phyloP scores from a whole-genome alignment of 2,113 vertebrate genomes.

The Coptodon bakossiorum region DNA sequence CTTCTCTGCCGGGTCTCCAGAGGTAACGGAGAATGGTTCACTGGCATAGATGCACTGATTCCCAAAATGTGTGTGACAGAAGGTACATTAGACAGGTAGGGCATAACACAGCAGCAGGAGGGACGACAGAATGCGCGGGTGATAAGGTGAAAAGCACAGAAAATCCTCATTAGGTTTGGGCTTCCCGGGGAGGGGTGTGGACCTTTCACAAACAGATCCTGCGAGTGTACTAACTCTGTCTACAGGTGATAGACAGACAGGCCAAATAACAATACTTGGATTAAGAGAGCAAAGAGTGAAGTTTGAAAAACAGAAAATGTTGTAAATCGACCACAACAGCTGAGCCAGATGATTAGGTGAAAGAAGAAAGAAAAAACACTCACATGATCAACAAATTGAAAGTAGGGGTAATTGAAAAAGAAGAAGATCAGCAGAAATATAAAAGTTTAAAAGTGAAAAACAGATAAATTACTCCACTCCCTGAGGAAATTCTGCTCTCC shows the following conservation, averaged over 20 bases:
- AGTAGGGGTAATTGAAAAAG: neutral
- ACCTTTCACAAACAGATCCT: neutral
- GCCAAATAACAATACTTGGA: neutral
- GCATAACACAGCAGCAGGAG: neutral
- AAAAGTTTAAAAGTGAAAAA: neutral
- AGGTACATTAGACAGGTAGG: neutral
- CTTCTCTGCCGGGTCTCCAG: neutral
- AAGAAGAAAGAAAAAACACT: neutral
- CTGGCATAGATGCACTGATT: neutral
- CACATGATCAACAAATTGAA: neutral
- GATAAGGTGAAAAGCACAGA: conserved; percentile 1
- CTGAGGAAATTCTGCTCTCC: neutral
- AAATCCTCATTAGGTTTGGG: conserved; percentile 50
- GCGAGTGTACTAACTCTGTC: neutral
- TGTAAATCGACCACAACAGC: neutral
- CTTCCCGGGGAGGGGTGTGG: neutral
- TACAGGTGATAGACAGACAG: neutral
- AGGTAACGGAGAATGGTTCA: neutral
- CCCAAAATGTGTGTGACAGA: neutral
- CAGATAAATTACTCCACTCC: neutral
- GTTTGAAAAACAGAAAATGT: neutral
- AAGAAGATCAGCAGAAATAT: neutral
- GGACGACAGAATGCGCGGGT: neutral
- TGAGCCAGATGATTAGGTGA: neutral
- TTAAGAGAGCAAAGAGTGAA: neutral